Evolutionary conservation across 2,113 vertebrate species (phyloP).

Genomic region (Numenius arquata): DNA sequence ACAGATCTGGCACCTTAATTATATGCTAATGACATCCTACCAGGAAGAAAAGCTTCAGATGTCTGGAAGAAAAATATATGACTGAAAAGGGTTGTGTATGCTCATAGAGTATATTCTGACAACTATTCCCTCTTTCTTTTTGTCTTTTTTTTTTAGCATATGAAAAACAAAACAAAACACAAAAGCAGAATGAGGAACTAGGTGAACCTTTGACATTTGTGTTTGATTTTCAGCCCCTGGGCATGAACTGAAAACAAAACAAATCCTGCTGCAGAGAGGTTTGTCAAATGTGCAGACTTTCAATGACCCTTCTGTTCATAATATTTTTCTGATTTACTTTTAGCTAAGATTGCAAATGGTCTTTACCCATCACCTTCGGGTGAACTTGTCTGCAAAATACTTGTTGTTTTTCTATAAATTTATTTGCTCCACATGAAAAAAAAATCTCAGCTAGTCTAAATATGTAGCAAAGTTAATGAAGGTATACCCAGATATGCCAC

Average conservation of each 20-base stretch:
- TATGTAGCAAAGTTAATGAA: not conserved
- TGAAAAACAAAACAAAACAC: not conserved
- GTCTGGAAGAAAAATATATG: not conserved
- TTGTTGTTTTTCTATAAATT: not conserved
- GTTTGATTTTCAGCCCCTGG: conserved; percentile 20
- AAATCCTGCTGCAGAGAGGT: not conserved
- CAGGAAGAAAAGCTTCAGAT: not conserved
- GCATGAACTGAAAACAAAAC: conserved; percentile 36
- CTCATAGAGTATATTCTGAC: not conserved
- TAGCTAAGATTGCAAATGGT: not conserved
- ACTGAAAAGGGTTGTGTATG: not conserved
- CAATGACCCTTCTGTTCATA: not conserved
- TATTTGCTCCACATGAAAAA: not conserved
- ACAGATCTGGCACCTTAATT: conserved; percentile 31
- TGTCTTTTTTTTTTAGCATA: not conserved
- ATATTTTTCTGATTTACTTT: not conserved
- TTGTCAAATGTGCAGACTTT: not conserved
- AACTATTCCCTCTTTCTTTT: not conserved
- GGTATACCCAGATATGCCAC: not conserved
- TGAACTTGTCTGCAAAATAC: not conserved
- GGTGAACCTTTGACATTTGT: conserved; percentile 24
- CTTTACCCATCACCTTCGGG: not conserved
- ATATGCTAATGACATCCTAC: conserved; percentile 33
- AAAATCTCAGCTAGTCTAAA: not conserved
- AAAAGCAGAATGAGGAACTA: not conserved